Conservation (phyloP, 2,113 vertebrate species). For the Thalassoma bifasciatum region DNA sequence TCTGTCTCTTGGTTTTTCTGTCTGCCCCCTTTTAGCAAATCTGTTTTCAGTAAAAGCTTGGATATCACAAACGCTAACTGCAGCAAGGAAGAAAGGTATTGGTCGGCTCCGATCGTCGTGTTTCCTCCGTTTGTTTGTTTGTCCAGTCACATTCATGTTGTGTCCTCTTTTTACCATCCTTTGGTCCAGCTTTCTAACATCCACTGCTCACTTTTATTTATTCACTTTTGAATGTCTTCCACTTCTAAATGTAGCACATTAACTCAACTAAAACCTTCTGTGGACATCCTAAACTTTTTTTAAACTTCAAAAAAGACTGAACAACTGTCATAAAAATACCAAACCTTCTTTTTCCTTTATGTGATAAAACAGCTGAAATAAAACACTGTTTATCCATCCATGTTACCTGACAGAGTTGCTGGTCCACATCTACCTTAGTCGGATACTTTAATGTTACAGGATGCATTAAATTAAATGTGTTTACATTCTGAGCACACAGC, state of each 20-base stretch:
- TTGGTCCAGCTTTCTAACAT: background rate
- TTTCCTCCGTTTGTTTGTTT: conserved; percentile 9
- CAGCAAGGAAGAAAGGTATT: conserved; percentile 97
- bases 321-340: too few relatives aligned
- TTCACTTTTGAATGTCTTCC: background rate
- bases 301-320: too few relatives aligned
- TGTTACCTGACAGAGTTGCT: too few relatives aligned
- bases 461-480: too few relatives aligned
- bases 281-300: too few relatives aligned
- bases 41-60: conserved; percentile 97
- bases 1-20: conserved; percentile 70
- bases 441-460: too few relatives aligned
- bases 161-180: background rate
- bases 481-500: too few relatives aligned
- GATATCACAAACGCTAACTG: conserved; percentile 99
- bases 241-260: conserved; percentile 7
- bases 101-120: conserved; percentile 52
- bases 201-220: background rate
- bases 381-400: too few relatives aligned
- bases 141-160: conserved; percentile 22
- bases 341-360: too few relatives aligned
- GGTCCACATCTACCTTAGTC: too few relatives aligned
- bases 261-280: too few relatives aligned
- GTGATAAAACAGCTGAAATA: too few relatives aligned
- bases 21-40: conserved; percentile 78